Percentiles rank a stretch among this genome's conserved stretches.
Evolutionary conservation across 2,888 invertebrate species (phyloP).

Genomic region (Itoplectis maculator): DNA sequence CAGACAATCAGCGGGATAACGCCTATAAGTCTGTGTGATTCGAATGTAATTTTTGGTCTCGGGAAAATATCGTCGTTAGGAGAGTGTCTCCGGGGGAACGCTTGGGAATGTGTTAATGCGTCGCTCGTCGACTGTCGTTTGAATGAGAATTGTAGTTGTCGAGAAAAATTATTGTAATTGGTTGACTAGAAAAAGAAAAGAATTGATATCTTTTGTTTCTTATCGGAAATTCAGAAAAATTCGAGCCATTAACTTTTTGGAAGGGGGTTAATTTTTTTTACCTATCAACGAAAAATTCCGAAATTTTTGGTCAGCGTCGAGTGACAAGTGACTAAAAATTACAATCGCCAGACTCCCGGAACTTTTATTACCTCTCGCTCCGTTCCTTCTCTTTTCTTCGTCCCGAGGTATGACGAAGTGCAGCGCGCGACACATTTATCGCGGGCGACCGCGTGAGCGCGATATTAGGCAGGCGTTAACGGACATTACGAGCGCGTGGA

Average conservation of each 20-base stretch:
- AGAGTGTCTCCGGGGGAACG: too few species aligned
- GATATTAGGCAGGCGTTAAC: conserved; percentile 79
- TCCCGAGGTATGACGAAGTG: conserved; percentile 53
- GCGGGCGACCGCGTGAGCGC: conserved; percentile 72
- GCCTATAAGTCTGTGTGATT: neutral
- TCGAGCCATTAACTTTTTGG: too few species aligned
- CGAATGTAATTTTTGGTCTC: neutral
- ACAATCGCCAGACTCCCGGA: neutral
- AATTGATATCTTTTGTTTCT: too few species aligned
- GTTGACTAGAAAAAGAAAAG: too few species aligned
- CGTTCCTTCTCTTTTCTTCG: neutral
- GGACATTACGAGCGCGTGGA: conserved; percentile 76
- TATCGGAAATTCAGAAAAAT: too few species aligned
- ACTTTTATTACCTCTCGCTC: conserved; percentile 5
- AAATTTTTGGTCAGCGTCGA: neutral
- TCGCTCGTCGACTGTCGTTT: too few species aligned
- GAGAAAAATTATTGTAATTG: too few species aligned
- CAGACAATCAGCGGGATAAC: conserved; percentile 15
- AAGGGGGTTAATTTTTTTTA: too few species aligned
- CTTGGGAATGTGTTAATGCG: too few species aligned
- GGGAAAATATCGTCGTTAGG: neutral
- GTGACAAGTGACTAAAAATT: neutral
- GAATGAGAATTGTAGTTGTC: too few species aligned
- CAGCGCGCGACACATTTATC: conserved; percentile 80
- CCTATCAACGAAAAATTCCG: neutral